Base-by-base conservation (phyloP, 1,140 invertebrate species). In the Monomorium pharaonis region DNA sequence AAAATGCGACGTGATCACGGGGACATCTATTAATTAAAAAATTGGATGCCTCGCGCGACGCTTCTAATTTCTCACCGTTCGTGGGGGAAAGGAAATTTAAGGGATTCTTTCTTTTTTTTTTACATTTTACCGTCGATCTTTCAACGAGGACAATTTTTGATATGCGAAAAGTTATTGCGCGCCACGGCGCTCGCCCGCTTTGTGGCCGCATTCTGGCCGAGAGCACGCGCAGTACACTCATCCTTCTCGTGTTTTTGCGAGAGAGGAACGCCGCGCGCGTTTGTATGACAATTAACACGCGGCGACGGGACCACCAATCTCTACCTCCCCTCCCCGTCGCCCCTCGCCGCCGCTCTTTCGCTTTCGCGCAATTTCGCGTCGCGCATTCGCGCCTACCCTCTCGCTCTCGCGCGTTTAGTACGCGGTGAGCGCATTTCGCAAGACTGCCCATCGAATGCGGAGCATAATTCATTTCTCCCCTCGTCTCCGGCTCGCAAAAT, bases 231-330 rank as follows among this genome's bases (percentile, higher is more conserved):
- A n/a, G n/a, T n/a, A 24, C 21, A 24, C 58, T 27, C 24, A 6
- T 44, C 54, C 62, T 44, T 62, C 74, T 76, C 72, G 86, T 88
- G 88, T 93, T 92, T 92, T 92, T 92, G 86, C 86, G 77, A 54
- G 42, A 67, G 49, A 81, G 83, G 90, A 44, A 75, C 75, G 86
- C 69, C 47, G 88, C 81, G 88, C 81, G 86, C 90, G 88, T 92
- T 92, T 90, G 90, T 88, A 87, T 86, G 91, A 93, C 89, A 92
- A 93, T 93, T 93, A 93, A 92, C 92, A 91, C 91, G 87, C 88
- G 77, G 88, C 88, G 91, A 88, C 88, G 83, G 85, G 84, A 75
- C 70, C 88, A 89, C 88, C 85, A 87, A 88, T 89, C 84, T 67
- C 30, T 87, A 77, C 18, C 27, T 30, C 60, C 44, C 49, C 54